Conservation (phyloP, 2,113 vertebrate genomes). For the Raphicerus campestris region DNA sequence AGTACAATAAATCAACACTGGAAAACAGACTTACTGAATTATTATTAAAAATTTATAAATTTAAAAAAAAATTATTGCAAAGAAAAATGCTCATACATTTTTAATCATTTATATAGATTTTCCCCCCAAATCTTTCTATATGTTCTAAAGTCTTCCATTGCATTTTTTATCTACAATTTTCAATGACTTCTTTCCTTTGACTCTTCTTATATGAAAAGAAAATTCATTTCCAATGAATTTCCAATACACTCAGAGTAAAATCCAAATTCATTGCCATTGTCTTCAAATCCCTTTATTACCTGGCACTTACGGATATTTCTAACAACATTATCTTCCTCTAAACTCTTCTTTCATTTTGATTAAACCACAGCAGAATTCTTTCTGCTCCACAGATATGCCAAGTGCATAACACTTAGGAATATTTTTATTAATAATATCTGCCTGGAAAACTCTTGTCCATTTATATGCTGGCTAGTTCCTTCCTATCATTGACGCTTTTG, state of each 20-base stretch:
- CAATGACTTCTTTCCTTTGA: neutral
- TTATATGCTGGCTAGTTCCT: neutral
- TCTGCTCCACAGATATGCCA: neutral
- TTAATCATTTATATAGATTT: neutral
- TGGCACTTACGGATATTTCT: neutral
- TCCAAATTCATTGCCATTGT: neutral
- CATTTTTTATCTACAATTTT: neutral
- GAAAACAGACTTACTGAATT: neutral
- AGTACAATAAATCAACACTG: neutral
- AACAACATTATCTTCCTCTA: neutral
- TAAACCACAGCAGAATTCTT: neutral
- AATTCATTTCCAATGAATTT: neutral
- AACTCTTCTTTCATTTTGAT: neutral
- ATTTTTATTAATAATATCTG: neutral
- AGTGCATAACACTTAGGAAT: neutral
- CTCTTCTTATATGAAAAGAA: neutral
- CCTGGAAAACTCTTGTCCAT: neutral
- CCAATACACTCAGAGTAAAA: neutral
- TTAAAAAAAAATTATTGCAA: neutral
- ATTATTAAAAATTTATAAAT: neutral
- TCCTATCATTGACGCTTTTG: neutral
- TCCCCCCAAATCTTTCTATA: neutral
- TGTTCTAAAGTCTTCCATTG: neutral
- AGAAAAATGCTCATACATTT: neutral
- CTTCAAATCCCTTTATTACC: neutral